These are phyloP conservation scores for Phytoseiulus persimilis DNA, from an alignment of 2,888 invertebrate genomes.

Conservation along the genomic window DNA sequence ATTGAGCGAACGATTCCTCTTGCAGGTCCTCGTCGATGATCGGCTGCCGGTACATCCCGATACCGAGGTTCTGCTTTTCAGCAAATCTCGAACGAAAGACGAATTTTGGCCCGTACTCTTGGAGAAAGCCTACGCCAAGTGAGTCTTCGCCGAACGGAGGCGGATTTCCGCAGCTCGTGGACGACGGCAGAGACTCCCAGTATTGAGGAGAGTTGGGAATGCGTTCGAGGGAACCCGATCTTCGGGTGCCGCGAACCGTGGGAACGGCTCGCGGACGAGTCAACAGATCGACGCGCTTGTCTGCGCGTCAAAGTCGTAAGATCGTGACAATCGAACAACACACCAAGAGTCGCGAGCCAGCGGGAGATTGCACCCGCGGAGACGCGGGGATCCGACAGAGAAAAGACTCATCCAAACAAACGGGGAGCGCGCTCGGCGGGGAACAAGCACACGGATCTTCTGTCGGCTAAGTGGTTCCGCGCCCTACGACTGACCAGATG, in stretches of 20 bases:
- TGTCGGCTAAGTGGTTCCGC: neutral
- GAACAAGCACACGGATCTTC: neutral
- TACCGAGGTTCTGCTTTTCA: conserved; percentile 6
- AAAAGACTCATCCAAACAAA: neutral
- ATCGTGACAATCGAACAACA: neutral
- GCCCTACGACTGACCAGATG: neutral
- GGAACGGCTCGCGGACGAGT: neutral
- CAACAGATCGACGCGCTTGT: neutral
- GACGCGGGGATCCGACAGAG: neutral
- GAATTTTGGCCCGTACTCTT: conserved; percentile 16
- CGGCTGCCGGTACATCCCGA: neutral
- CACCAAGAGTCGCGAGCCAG: neutral
- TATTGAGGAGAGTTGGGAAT: too few species aligned
- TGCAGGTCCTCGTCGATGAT: conserved; percentile 22
- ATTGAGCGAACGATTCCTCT: neutral
- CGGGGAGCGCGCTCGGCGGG: neutral
- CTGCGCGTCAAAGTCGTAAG: neutral
- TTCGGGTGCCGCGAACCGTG: neutral
- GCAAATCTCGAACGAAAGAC: conserved; percentile 30
- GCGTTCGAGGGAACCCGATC: too few species aligned
- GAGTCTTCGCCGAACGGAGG: neutral
- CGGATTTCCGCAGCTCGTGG: too few species aligned
- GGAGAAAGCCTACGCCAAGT: conserved; percentile 36
- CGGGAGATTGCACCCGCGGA: neutral
- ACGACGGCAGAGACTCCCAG: neutral